phyloP scores from a whole-genome alignment of 1,140 invertebrate species.

The Meloidogyne floridensis region DNA sequence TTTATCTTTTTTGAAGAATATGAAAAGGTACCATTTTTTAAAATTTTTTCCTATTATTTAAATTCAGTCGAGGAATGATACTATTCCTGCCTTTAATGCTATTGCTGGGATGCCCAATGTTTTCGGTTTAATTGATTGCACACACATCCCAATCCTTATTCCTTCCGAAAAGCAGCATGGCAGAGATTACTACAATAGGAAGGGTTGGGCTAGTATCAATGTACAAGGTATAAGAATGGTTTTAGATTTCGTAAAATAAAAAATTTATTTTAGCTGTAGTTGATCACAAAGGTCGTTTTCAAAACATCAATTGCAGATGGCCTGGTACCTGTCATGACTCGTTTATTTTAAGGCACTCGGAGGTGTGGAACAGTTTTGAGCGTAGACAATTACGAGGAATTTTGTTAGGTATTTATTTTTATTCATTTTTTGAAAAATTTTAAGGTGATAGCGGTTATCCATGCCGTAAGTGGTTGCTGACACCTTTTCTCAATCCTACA shows the following conservation, averaged over 20 bases:
- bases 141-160: not conserved
- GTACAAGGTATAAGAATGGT: slow-evolving; percentile 3
- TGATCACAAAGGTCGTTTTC: too few species aligned
- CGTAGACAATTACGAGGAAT: too few species aligned
- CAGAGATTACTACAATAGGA: too few species aligned
- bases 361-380: too few species aligned
- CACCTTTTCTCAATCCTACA: not conserved
- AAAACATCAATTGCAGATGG: too few species aligned
- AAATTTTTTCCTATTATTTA: too few species aligned
- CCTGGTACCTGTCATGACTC: not conserved
- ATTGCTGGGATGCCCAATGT: not conserved
- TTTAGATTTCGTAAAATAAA: not conserved
- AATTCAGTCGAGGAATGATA: too few species aligned
- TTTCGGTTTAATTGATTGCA: not conserved
- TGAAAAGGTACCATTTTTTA: too few species aligned
- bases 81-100: not conserved
- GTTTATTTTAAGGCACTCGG: not conserved
- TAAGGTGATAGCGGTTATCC: not conserved
- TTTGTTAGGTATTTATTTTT: too few species aligned
- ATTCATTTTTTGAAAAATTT: not conserved
- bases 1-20: slow-evolving; percentile 4
- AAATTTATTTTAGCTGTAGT: too few species aligned
- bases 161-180: too few species aligned
- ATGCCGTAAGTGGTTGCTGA: not conserved
- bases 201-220: not conserved